Percentiles rank a stretch among this genome's conserved stretches.
These are phyloP conservation scores for Amblyraja radiata DNA, from an alignment of 2,797 vertebrate species.

Conservation along the genomic window DNA sequence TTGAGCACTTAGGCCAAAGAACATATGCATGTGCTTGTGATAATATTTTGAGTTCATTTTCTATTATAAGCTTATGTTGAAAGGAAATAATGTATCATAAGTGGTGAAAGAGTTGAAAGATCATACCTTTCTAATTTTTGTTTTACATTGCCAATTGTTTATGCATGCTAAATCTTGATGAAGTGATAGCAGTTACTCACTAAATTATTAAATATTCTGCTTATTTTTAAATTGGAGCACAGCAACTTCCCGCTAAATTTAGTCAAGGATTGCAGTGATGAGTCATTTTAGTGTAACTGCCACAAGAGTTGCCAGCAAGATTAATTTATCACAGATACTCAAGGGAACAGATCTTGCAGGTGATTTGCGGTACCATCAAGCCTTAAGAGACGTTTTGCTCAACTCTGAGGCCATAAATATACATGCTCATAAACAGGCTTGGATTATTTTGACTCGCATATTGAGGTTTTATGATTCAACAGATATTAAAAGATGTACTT, in stretches of 20 bases:
- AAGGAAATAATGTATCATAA: neutral
- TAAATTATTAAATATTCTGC: neutral
- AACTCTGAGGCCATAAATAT: neutral
- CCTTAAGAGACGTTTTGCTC: neutral
- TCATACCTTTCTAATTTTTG: neutral
- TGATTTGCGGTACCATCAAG: conserved; percentile 23
- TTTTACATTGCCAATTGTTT: neutral
- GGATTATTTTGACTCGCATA: neutral
- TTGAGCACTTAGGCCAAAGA: neutral
- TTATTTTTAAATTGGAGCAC: neutral
- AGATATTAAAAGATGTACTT: neutral
- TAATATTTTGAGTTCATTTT: neutral
- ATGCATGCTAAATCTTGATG: neutral
- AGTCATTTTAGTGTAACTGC: neutral
- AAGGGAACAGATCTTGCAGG: neutral
- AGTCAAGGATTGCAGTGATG: neutral
- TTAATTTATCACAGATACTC: conserved; percentile 27
- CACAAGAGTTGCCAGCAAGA: conserved; percentile 32
- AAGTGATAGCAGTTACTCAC: neutral
- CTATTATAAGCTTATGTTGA: neutral
- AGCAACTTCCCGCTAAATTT: neutral
- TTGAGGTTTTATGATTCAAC: neutral
- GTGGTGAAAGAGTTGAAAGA: neutral
- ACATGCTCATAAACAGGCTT: neutral
- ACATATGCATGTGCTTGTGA: neutral